Percentiles rank a stretch among this genome's conserved stretches.
Conservation (phyloP, 1,140 invertebrate species). For the Eciton burchellii region DNA sequence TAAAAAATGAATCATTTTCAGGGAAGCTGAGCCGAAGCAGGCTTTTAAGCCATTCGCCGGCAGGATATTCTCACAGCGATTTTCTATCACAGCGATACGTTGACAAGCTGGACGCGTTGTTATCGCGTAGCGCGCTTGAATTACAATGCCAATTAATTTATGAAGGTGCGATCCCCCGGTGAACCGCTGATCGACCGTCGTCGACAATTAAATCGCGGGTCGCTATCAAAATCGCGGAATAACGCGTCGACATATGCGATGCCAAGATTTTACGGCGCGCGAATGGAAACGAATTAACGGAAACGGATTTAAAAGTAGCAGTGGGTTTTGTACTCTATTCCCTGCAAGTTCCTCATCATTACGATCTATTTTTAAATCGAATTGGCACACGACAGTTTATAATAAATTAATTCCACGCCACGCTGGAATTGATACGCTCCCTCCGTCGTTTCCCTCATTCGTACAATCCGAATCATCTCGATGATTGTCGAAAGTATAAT, state of each 20-base stretch:
- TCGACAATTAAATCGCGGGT: constrained; percentile 26
- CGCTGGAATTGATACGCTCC: neutral
- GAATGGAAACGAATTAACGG: constrained; percentile 34
- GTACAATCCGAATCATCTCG: neutral
- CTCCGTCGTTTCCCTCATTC: neutral
- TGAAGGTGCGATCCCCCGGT: constrained; percentile 35
- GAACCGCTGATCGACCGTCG: neutral
- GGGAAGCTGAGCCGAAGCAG: neutral
- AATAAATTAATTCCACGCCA: constrained; percentile 45
- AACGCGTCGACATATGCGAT: constrained; percentile 57
- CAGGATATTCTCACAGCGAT: neutral
- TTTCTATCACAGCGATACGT: constrained; percentile 18
- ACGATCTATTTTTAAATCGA: constrained; percentile 53
- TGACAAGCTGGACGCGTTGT: constrained; percentile 63
- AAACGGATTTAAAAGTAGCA: constrained; percentile 38
- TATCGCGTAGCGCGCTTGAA: constrained; percentile 47
- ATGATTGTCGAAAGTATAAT: constrained; percentile 26
- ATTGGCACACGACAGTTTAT: constrained; percentile 33
- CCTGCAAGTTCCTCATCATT: neutral
- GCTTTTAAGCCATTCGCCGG: neutral
- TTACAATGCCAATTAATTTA: constrained; percentile 71
- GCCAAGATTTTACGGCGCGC: constrained; percentile 40
- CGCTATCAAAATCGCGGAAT: constrained; percentile 26
- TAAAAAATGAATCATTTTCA: neutral
- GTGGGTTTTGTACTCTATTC: constrained; percentile 23